Evolutionary conservation across 2,113 vertebrate genomes (phyloP).

Genomic region (Eclectus roratus): DNA sequence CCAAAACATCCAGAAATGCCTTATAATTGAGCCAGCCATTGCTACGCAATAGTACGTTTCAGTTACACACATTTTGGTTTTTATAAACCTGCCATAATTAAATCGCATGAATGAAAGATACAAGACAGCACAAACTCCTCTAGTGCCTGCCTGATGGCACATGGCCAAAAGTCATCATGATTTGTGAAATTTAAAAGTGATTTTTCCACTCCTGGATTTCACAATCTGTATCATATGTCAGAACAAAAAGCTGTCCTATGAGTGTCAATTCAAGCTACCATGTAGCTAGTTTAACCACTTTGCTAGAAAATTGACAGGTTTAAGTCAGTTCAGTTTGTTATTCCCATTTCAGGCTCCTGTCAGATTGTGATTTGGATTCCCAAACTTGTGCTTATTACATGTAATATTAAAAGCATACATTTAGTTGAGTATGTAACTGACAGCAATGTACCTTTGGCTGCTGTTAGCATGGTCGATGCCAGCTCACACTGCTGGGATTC

Average conservation of each 20-base stretch:
- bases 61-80: neutral
- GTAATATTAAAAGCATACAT: conserved; percentile 16
- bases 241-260: neutral
- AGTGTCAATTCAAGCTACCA: neutral
- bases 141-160: neutral
- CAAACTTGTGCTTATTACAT: neutral
- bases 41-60: neutral
- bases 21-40: neutral
- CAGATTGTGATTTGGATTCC: neutral
- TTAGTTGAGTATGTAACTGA: neutral
- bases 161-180: neutral
- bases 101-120: neutral
- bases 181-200: neutral
- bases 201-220: conserved; percentile 8
- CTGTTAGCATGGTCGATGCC: conserved; percentile 92
- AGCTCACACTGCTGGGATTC: conserved; percentile 94
- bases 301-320: neutral
- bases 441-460: conserved; percentile 86
- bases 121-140: neutral
- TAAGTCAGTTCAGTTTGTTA: neutral
- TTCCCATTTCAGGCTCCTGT: neutral
- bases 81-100: neutral
- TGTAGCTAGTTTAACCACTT: neutral
- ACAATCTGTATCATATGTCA: neutral
- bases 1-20: neutral